Conservation (phyloP, 2,888 invertebrate species). For the Clostera curtula region DNA sequence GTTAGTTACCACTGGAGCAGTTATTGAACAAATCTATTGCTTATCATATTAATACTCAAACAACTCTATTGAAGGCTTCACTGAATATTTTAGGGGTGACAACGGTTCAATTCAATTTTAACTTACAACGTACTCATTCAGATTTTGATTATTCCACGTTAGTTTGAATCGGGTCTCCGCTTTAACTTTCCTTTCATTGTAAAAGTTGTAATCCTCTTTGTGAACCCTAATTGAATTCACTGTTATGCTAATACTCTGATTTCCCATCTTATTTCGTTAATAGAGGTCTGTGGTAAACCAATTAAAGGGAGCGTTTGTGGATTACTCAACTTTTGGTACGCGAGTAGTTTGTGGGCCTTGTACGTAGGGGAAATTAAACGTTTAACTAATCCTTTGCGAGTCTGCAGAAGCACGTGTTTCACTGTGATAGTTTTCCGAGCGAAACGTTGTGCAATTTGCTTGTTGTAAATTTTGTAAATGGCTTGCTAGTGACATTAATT, state of each 20-base stretch:
- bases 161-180: slow-evolving; percentile 60
- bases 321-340: slow-evolving; percentile 65
- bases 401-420: too few relatives aligned
- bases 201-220: slow-evolving; percentile 76
- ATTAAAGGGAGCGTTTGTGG: slow-evolving; percentile 70
- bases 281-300: slow-evolving; percentile 72
- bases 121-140: slow-evolving; percentile 55
- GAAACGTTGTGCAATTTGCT: too few relatives aligned
- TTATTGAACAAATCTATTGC: not conserved
- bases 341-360: slow-evolving; percentile 54
- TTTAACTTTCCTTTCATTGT: slow-evolving; percentile 70
- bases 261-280: slow-evolving; percentile 75
- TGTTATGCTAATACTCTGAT: slow-evolving; percentile 75
- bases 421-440: too few relatives aligned
- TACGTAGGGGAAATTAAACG: slow-evolving; percentile 46
- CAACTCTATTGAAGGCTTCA: slow-evolving; percentile 6
- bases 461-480: too few relatives aligned
- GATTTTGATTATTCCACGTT: slow-evolving; percentile 68
- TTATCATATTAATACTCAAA: slow-evolving; percentile 1
- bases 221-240: slow-evolving; percentile 73
- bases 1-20: too few relatives aligned
- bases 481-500: too few relatives aligned
- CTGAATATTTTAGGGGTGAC: slow-evolving; percentile 9
- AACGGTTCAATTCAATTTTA: slow-evolving; percentile 51
- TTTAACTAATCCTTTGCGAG: too few relatives aligned